Evolutionary conservation across 2,888 invertebrate genomes (phyloP).

Genomic region (Scaptomyza cyrtandrae): DNA sequence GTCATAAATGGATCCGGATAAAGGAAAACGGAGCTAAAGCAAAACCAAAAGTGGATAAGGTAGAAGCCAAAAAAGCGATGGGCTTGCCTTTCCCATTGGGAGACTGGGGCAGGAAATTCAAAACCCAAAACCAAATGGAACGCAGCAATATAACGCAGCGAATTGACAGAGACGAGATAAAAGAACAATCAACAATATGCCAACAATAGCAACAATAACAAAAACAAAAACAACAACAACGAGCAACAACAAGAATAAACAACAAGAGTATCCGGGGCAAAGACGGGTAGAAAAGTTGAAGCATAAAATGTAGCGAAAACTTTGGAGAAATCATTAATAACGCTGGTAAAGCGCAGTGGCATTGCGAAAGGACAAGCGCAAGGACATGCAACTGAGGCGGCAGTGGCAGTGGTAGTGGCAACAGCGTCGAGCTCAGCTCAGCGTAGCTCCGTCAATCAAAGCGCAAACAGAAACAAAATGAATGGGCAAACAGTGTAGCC

Average conservation of each 20-base stretch:
- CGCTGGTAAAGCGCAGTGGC: slow-evolving; percentile 79
- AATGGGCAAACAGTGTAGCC: slow-evolving; percentile 77
- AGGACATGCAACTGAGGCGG: slow-evolving; percentile 70
- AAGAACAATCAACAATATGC: slow-evolving; percentile 81
- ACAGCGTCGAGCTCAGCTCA: slow-evolving; percentile 33
- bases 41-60: slow-evolving; percentile 7
- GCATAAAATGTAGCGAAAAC: slow-evolving; percentile 77
- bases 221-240: slow-evolving; percentile 14
- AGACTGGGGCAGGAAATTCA: slow-evolving; percentile 71
- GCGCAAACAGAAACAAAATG: slow-evolving; percentile 81
- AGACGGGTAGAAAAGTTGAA: slow-evolving; percentile 63
- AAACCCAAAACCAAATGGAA: slow-evolving; percentile 80
- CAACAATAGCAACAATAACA: slow-evolving; percentile 47
- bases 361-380: slow-evolving; percentile 79
- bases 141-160: slow-evolving; percentile 76
- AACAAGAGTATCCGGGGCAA: slow-evolving; percentile 43
- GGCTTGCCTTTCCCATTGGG: slow-evolving; percentile 43
- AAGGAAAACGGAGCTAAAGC: slow-evolving; percentile 5
- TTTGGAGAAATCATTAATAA: slow-evolving; percentile 82
- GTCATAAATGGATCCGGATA: slow-evolving; percentile 55
- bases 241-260: slow-evolving; percentile 28
- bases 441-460: slow-evolving; percentile 79
- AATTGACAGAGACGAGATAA: slow-evolving; percentile 81
- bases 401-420: background rate
- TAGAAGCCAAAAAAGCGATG: slow-evolving; percentile 27